phyloP scores from a whole-genome alignment of 2,797 vertebrate genomes.

The Hephaestus fuliginosus region DNA sequence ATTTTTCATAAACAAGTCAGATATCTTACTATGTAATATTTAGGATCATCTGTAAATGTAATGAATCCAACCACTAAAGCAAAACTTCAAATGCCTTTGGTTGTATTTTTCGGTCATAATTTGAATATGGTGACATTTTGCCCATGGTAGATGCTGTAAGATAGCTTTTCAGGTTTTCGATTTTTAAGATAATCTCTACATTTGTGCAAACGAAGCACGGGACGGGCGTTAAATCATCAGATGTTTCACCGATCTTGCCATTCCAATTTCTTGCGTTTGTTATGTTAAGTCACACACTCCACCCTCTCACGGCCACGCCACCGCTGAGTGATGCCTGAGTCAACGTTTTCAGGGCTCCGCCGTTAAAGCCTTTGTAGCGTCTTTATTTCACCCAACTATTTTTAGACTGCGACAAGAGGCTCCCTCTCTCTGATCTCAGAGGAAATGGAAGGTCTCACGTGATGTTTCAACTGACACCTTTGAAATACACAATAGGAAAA shows the following conservation, averaged over 20 bases:
- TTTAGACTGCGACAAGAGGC: constrained; percentile 44
- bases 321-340: constrained; percentile 31
- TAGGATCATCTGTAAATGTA: neutral
- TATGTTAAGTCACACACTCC: constrained; percentile 35
- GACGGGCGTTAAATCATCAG: neutral
- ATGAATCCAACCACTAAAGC: neutral
- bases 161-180: neutral
- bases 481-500: constrained; percentile 45
- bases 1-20: neutral
- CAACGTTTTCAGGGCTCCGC: constrained; percentile 8
- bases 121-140: neutral
- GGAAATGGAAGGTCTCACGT: constrained; percentile 58
- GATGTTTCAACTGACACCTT: constrained; percentile 16
- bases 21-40: neutral
- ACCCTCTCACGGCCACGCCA: neutral
- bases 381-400: constrained; percentile 53
- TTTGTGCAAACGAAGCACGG: neutral
- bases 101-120: neutral
- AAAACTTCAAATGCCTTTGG: neutral
- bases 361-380: neutral
- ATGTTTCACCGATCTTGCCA: constrained; percentile 23
- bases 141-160: neutral
- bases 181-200: neutral
- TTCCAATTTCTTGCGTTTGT: constrained; percentile 46
- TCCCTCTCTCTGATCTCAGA: constrained; percentile 25